Evolutionary conservation across 2,113 vertebrate species (phyloP).

Genomic region (Desmodus rotundus): DNA sequence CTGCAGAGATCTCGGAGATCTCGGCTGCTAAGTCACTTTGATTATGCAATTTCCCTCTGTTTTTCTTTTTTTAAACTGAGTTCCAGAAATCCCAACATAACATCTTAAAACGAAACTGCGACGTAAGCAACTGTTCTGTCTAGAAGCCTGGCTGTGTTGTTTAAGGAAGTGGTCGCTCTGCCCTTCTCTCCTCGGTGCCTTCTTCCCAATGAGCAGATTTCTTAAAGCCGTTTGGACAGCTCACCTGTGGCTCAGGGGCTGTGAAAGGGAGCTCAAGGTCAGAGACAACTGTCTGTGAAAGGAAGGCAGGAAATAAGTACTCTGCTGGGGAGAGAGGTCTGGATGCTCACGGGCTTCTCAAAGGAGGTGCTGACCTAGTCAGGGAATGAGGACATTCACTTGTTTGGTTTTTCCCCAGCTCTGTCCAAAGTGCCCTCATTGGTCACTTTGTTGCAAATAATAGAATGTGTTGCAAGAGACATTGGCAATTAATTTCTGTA

Average conservation of each 20-base stretch:
- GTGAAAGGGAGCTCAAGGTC: background rate
- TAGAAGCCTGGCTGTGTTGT: background rate
- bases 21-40: background rate
- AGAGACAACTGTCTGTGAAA: background rate
- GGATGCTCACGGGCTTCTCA: background rate
- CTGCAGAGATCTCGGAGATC: background rate
- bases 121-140: background rate
- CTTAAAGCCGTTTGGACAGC: background rate
- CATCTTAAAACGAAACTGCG: constrained; percentile 49
- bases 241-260: background rate
- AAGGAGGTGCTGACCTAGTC: too few relatives aligned
- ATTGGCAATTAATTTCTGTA: background rate
- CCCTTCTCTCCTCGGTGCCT: background rate
- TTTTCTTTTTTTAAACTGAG: background rate
- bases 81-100: constrained; percentile 29
- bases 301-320: background rate
- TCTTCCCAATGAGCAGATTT: background rate
- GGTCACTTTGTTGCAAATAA: background rate
- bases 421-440: background rate
- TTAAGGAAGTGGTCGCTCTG: background rate
- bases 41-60: constrained; percentile 36
- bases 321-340: background rate
- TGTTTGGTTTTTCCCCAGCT: background rate
- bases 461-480: background rate
- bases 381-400: background rate